Evolutionary conservation across 2,797 vertebrate species (phyloP).

Genomic region (Sternotherus odoratus): DNA sequence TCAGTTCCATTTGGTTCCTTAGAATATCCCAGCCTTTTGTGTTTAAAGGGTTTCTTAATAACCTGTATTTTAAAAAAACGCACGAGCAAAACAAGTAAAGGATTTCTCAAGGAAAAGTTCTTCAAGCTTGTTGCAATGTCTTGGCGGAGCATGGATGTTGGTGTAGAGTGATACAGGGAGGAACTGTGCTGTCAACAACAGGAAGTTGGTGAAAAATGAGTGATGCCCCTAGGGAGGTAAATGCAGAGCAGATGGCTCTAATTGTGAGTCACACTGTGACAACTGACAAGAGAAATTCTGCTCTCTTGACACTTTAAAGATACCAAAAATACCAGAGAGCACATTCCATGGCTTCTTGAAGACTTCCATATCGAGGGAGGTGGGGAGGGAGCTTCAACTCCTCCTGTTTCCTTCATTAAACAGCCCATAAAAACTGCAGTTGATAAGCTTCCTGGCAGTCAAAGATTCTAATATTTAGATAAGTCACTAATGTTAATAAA

Average conservation of each 20-base stretch:
- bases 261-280: slow-evolving; percentile 84
- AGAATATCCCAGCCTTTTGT: neutral
- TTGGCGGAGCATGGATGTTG: slow-evolving; percentile 69
- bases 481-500: slow-evolving; percentile 73
- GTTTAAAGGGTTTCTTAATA: slow-evolving; percentile 45
- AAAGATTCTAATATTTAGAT: slow-evolving; percentile 69
- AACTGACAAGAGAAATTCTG: slow-evolving; percentile 82
- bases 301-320: slow-evolving; percentile 83
- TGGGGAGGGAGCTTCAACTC: slow-evolving; percentile 61
- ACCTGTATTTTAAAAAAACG: neutral
- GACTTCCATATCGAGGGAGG: slow-evolving; percentile 77
- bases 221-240: slow-evolving; percentile 75
- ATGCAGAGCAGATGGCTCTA: slow-evolving; percentile 84
- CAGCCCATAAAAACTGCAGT: slow-evolving; percentile 76
- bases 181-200: slow-evolving; percentile 86
- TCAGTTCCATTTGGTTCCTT: slow-evolving; percentile 16
- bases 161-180: slow-evolving; percentile 81
- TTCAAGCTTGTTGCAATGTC: slow-evolving; percentile 57
- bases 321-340: slow-evolving; percentile 82
- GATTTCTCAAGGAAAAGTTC: slow-evolving; percentile 73
- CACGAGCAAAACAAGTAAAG: slow-evolving; percentile 56
- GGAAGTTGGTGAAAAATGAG: slow-evolving; percentile 84
- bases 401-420: slow-evolving; percentile 76
- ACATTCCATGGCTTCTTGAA: slow-evolving; percentile 83
- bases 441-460: slow-evolving; percentile 73